Base-by-base conservation (phyloP, 2,888 invertebrate species). In the Heteromyza rotundicornis region DNA sequence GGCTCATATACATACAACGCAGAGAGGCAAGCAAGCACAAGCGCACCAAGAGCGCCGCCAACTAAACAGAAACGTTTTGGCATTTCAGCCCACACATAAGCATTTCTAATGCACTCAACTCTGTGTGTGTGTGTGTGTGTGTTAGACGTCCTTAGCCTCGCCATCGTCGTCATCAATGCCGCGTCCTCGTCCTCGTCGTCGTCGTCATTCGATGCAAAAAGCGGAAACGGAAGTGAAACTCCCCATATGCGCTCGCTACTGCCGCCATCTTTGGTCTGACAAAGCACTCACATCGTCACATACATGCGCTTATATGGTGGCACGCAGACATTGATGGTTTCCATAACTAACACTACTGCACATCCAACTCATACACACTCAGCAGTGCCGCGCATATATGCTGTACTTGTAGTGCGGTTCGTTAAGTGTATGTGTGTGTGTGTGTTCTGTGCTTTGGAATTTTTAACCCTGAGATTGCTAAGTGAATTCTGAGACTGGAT, bases 381-480 rank as follows among this genome's bases (percentile, higher is more conserved):
- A 40, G 2, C 5, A 8, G 12, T 32, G 32, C 32, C 32, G 12
- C 12, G 32, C 32, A 32, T 32, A 32, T 32, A 12, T 12, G 12
- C 32, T 32, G n/a, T 40, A n/a, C 3, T n/a, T 3, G 40, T n/a
- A 7, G 40, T 40, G 40, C n/a, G 8, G 16, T 40, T n/a, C 7
- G 7, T 19, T 51, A 5, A 5, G 10, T 54, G 20, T 36, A 22
- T 54, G 36, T 54, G 14, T 35, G 54, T 36, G 20, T 2, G 53
- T 53, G 53, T 53, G 10, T 35, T 10, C 20, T 54, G 22, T 54
- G 54, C 36, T 54, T 35, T 35, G 36, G 36, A 54, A 54, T 54
- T 47, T 47, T 54, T 54, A 54, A 54, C 54, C 54, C 54, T 54
- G 54, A 54, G 54, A 35, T 54, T 54, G 19, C 36, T 54, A 54